Base-by-base conservation (phyloP, 2,797 vertebrate genomes). In the Anguilla marmorata region DNA sequence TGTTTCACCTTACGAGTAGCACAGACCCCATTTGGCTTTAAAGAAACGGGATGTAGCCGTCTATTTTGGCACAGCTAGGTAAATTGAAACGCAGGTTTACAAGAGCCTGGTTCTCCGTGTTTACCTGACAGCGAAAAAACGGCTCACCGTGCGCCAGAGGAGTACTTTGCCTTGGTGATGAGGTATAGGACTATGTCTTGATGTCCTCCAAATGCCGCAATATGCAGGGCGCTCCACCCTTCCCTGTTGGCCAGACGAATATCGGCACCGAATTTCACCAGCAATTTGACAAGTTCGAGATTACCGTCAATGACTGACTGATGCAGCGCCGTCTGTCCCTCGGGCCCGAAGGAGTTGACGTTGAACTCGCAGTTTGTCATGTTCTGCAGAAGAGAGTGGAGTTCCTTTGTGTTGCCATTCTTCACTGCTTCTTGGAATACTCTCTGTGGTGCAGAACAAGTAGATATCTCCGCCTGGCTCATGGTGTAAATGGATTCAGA, bases 171-270 rank as follows among this genome's bases (percentile, higher is more conserved):
- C 97, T 98, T 99, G 95, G 98, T 98, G 96, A 99, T 98, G 95
- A 99, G 97, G 97, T 99, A 99, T 95, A 99, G 96, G 91, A 98
- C 98, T 96, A 99, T 99, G 97, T 99, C 98, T 93, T 99, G 98
- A 95, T 98, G 98, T 92, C 98, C 98, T 87, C 98, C 98, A 92
- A 99, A 99, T 88, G 98, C 98, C 86, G 98, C 98, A 94, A 99
- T 99, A 95, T 99, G 98, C 94, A 99, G 95, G 56, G 98, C 98
- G 94, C 98, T 99, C 98, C 98, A 99, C 90, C 98, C 98, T 93
- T 99, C 98, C 90, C 98, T 96, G 96, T 99, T 99, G 90, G 98
- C 98, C 94, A 99, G 95, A 87, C 98, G 97, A 92, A 98, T 98
- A 89, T 99, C 98, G 72, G 98, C 98, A 74, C 98, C 98, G 93